Evolutionary conservation across 2,888 invertebrate genomes (phyloP).

Genomic region (Drosophila testacea): DNA sequence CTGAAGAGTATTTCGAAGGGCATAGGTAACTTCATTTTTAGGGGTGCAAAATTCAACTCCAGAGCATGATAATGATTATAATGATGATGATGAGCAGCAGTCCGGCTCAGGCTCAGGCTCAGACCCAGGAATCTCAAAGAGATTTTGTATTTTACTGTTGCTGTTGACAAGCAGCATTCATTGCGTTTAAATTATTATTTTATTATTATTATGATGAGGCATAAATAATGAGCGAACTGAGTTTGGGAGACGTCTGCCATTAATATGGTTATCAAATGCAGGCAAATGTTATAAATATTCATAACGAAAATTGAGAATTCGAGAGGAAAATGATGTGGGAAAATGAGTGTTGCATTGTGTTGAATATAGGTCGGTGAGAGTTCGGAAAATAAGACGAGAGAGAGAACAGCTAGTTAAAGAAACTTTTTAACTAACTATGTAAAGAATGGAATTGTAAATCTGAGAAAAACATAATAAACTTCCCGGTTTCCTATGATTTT

Average conservation of each 20-base stretch:
- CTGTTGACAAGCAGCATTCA: conserved; percentile 75
- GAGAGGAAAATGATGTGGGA: conserved; percentile 45
- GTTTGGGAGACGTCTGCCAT: conserved; percentile 56
- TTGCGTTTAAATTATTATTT: conserved; percentile 78
- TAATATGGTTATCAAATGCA: conserved; percentile 74
- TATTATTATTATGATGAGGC: conserved; percentile 73
- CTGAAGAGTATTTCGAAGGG: conserved; percentile 26
- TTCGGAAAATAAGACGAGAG: neutral
- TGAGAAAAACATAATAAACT: too few relatives aligned
- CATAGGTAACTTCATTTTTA: conserved; percentile 68
- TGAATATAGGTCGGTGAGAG: conserved; percentile 17
- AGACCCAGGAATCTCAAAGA: conserved; percentile 12
- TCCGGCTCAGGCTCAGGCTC: conserved; percentile 25
- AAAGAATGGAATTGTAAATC: too few relatives aligned
- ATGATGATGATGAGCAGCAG: conserved; percentile 35
- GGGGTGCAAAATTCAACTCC: conserved; percentile 59
- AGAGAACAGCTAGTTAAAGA: neutral
- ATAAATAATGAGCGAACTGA: conserved; percentile 52
- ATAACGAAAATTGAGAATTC: conserved; percentile 25
- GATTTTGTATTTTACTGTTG: conserved; percentile 60
- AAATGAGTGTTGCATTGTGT: conserved; percentile 23
- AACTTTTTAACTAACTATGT: too few relatives aligned
- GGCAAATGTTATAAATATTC: conserved; percentile 68
- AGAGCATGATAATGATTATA: conserved; percentile 41
- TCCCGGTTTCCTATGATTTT: neutral